These are phyloP conservation scores for Leptinotarsa defecta DNA, from an alignment of 1,140 invertebrate species.

Conservation along the genomic window DNA sequence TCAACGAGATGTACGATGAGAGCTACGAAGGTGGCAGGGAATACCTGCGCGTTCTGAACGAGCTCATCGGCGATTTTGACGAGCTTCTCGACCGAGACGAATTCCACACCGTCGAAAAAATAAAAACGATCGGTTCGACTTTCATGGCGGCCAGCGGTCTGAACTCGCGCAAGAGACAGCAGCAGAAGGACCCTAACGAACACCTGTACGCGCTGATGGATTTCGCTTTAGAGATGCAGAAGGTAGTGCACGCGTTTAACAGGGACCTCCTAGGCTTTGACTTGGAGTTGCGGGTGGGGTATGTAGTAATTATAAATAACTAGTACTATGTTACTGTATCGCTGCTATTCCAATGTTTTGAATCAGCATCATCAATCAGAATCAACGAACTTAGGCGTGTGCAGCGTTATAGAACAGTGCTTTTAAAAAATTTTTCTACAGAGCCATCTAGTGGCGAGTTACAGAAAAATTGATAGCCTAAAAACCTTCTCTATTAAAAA, in stretches of 20 bases:
- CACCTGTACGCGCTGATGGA: constrained; percentile 88
- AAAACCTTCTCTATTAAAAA: no score
- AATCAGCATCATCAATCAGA: no score
- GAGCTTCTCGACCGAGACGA: constrained; percentile 81
- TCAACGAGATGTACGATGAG: constrained; percentile 95
- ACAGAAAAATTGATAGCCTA: no score
- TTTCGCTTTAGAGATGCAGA: constrained; percentile 85
- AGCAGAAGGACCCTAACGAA: constrained; percentile 67
- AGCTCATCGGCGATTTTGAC: constrained; percentile 94
- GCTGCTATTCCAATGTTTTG: no score
- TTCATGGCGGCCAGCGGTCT: constrained; percentile 97
- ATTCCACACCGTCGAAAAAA: constrained; percentile 93
- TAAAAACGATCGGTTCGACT: constrained; percentile 96
- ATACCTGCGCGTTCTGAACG: constrained; percentile 91
- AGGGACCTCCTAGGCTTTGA: constrained; percentile 86
- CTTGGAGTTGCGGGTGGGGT: constrained; percentile 83
- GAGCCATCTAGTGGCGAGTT: no score
- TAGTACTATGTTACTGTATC: no score
- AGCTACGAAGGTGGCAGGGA: constrained; percentile 91
- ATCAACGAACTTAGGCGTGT: no score
- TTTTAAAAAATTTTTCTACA: no score
- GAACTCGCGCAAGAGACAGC: constrained; percentile 72
- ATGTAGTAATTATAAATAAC: no score
- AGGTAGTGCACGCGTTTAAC: constrained; percentile 87
- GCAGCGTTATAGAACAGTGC: no score